Evolutionary conservation across 2,113 vertebrate genomes (phyloP).

Genomic region (Myiozetetes cayanensis): DNA sequence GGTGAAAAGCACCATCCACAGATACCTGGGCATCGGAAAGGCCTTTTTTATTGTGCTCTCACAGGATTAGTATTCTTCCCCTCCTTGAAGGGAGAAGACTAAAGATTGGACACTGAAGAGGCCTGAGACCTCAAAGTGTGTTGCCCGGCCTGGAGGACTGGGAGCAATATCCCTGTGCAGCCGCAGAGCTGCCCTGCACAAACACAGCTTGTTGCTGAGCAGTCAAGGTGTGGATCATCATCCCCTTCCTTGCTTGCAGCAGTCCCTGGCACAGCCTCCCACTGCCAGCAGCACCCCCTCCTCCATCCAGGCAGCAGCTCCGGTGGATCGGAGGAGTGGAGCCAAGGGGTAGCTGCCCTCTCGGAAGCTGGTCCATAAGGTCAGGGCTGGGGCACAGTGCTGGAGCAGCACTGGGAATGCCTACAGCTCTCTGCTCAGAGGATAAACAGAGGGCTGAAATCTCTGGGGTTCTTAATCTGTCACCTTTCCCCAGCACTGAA

Average conservation of each 20-base stretch:
- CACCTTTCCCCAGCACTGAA: slow-evolving; percentile 45
- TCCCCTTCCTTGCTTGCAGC: neutral
- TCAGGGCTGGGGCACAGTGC: slow-evolving; percentile 17
- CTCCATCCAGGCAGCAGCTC: neutral
- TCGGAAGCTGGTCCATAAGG: neutral
- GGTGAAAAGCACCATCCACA: neutral
- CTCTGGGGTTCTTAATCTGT: slow-evolving; percentile 63
- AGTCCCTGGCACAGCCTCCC: neutral
- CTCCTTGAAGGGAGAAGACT: neutral
- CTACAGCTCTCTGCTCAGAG: neutral
- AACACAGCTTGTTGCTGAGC: neutral
- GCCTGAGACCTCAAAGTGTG: neutral
- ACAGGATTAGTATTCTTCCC: neutral
- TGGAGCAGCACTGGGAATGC: neutral
- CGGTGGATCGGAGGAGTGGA: neutral
- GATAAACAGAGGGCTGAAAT: slow-evolving; percentile 48
- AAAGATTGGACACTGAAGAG: neutral
- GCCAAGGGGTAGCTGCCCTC: neutral
- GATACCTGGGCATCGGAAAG: neutral
- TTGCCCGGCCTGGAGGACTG: neutral
- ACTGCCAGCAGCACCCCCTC: neutral
- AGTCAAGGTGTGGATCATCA: neutral
- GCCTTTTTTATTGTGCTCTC: neutral
- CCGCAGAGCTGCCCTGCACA: neutral
- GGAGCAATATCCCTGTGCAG: neutral